Conservation (phyloP, 2,797 vertebrate species). For the Apodemus agrarius region DNA sequence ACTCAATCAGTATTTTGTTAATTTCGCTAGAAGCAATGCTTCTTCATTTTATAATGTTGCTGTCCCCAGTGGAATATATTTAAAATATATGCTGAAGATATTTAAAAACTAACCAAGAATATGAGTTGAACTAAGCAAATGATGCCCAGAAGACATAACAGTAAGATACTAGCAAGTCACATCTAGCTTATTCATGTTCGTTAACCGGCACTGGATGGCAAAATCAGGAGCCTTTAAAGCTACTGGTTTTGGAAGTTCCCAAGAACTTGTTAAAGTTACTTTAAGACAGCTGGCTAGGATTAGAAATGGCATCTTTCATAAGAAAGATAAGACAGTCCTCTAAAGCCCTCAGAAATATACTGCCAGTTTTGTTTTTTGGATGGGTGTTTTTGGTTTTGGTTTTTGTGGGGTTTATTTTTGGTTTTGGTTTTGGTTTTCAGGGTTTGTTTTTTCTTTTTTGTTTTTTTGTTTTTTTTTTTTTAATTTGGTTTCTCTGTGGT, state of each 20-base stretch:
- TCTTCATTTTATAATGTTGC: constrained; percentile 43
- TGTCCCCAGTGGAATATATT: neutral
- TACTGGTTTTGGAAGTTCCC: constrained; percentile 11
- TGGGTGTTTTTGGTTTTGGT: neutral
- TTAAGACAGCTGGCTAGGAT: neutral
- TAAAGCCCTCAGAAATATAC: neutral
- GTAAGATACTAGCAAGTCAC: neutral
- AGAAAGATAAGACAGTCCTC: neutral
- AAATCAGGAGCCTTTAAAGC: constrained; percentile 4
- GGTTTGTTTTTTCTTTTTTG: neutral
- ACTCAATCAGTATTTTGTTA: constrained; percentile 28
- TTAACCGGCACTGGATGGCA: neutral
- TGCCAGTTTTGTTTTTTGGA: neutral
- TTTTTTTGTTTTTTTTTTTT: neutral
- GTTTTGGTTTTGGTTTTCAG: neutral
- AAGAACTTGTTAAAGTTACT: neutral
- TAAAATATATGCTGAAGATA: constrained; percentile 24
- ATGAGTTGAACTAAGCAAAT: constrained; percentile 39
- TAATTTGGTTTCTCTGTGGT: neutral
- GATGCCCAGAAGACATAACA: neutral
- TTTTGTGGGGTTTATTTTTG: neutral
- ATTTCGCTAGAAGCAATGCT: constrained; percentile 49
- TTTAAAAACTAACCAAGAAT: constrained; percentile 47
- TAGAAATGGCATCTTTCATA: neutral
- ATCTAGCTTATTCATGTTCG: neutral